Evolutionary conservation across 2,888 invertebrate species (phyloP).

Genomic region (Anagyrus pseudococci): DNA sequence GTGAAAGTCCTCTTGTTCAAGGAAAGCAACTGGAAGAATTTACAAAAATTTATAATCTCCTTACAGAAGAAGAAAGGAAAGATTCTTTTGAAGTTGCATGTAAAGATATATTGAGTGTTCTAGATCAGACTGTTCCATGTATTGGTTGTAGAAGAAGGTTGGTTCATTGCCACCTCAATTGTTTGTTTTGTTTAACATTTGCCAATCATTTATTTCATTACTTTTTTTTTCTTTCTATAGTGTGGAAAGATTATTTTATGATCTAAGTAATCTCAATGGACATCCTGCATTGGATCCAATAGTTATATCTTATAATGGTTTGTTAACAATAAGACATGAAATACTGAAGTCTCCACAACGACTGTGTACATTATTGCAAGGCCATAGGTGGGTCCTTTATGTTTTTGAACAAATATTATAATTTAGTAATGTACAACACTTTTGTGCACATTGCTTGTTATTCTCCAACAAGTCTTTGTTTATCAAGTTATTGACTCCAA

Average conservation of each 20-base stretch:
- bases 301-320: conserved; percentile 76
- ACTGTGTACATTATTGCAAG: conserved; percentile 83
- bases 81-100: conserved; percentile 83
- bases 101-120: conserved; percentile 81
- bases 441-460: too few species aligned
- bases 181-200: neutral
- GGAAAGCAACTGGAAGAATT: conserved; percentile 88
- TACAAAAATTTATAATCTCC: conserved; percentile 78
- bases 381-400: conserved; percentile 75
- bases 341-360: conserved; percentile 81
- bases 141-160: conserved; percentile 92
- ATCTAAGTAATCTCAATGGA: conserved; percentile 78
- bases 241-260: conserved; percentile 87
- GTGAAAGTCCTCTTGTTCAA: conserved; percentile 80
- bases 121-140: conserved; percentile 92
- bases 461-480: too few species aligned
- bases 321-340: conserved; percentile 81
- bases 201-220: conserved; percentile 14
- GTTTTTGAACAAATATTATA: too few species aligned
- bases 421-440: too few species aligned
- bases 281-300: conserved; percentile 89
- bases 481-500: conserved; percentile 1
- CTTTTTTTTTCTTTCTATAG: conserved; percentile 64
- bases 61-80: conserved; percentile 79
- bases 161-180: conserved; percentile 8